Base-by-base conservation (phyloP, 2,113 vertebrate species). In the Neogobius melanostomus region DNA sequence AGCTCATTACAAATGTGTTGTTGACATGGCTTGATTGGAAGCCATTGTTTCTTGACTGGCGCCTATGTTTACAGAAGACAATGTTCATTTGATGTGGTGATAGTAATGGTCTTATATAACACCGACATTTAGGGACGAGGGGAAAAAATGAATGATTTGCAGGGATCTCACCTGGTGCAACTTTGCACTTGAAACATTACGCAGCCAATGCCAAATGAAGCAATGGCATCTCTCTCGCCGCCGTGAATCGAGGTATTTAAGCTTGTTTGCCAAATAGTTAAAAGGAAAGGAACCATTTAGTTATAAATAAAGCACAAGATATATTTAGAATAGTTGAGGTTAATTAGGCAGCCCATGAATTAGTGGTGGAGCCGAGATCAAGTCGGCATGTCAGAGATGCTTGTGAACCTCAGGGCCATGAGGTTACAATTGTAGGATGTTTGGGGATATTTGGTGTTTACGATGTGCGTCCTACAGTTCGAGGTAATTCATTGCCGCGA, bases 371-470 rank as follows among this genome's bases (percentile, higher is more conserved):
- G 66, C 82, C 71, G 66, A 76, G 82, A 89, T 90, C 82, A 89
- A 86, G 88, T 77, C 81, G 80, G 68, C 82, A 91, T 89, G 83
- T 86, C 83, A 78, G 83, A 85, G 82, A 88, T 87, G 86, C 79
- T 82, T 88, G 86, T 82, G 81, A 84, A 84, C 82, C 82, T 80
- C 84, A 79, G 64, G 71, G 77, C 84, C 87, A 90, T 87, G 80
- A 88, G 86, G 85, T 88, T 89, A 85, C 82, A 89, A 87, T 88
- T 88, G 82, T 68, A 81, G 85, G 77, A 89, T 88, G 87, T 90
- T 88, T 84, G 77, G 83, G 75, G 81, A 82, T 85, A 90, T 91
- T 90, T 89, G 81, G 88, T 88, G 87, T 93, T 91, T 91, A 92
- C 81, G 73, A 88, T 82, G 90, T 87, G 75, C 86, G 83, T 88